These are phyloP conservation scores for Mya arenaria DNA, from an alignment of 1,140 invertebrate species.

Conservation along the genomic window DNA sequence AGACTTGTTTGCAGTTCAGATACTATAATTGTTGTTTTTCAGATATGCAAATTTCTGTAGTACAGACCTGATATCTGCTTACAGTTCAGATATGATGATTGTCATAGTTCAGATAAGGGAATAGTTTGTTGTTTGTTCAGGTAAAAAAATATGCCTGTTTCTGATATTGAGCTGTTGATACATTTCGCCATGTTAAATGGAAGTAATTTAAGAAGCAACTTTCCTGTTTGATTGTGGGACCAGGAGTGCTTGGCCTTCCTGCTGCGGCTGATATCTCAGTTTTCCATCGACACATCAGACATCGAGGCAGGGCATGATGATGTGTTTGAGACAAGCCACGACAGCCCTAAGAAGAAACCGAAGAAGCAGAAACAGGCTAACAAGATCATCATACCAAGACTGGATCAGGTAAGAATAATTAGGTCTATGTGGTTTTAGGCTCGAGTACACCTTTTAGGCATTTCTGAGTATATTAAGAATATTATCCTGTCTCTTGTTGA, in stretches of 20 bases:
- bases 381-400: conserved; percentile 85
- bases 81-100: no score
- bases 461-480: no score
- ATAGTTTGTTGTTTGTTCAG: no score
- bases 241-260: conserved; percentile 95
- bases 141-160: neutral
- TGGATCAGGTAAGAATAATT: conserved; percentile 84
- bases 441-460: no score
- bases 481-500: no score
- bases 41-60: no score
- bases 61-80: no score
- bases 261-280: conserved; percentile 89
- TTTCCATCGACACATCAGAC: conserved; percentile 85
- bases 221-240: conserved; percentile 87
- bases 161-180: neutral
- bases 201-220: neutral
- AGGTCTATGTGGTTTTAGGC: no score
- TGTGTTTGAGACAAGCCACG: conserved; percentile 72
- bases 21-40: no score
- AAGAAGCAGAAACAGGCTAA: conserved; percentile 82
- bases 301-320: conserved; percentile 72
- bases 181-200: neutral
- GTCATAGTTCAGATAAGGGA: no score
- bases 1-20: no score
- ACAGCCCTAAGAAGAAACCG: conserved; percentile 78